Percentiles rank a stretch among this genome's conserved stretches.
phyloP scores from a whole-genome alignment of 2,888 invertebrate species.

The Entomobrya multifasciata region DNA sequence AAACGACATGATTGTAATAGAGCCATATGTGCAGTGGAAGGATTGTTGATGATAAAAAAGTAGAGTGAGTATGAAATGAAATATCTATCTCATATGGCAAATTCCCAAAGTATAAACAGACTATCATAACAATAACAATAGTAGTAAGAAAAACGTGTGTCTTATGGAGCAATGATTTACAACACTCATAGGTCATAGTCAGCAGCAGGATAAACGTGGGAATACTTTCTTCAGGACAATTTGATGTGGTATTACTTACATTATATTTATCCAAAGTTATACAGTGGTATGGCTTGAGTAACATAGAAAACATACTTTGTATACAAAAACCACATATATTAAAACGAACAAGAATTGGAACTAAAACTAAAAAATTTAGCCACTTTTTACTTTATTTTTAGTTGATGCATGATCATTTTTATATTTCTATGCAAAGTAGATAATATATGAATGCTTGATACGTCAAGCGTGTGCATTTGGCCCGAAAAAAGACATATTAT shows the following conservation, averaged over 20 bases:
- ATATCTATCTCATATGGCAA: constrained; percentile 71
- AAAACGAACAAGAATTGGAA: neutral
- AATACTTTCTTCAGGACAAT: constrained; percentile 57
- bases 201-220: constrained; percentile 69
- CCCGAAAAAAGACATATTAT: constrained; percentile 22
- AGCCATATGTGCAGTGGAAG: constrained; percentile 28
- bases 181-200: constrained; percentile 71
- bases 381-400: too few species aligned
- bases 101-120: constrained; percentile 65
- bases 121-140: constrained; percentile 61
- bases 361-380: too few species aligned
- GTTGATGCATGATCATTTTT: neutral
- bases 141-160: constrained; percentile 28
- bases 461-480: constrained; percentile 43
- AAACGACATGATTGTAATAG: constrained; percentile 18
- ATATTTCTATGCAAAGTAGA: neutral
- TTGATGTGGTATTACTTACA: constrained; percentile 43
- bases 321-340: too few species aligned
- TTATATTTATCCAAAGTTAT: constrained; percentile 1
- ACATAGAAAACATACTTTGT: too few species aligned
- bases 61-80: constrained; percentile 60
- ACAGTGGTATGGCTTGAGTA: neutral
- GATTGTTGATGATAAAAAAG: constrained; percentile 65
- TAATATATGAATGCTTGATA: neutral
- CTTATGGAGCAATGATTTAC: constrained; percentile 66